Evolutionary conservation across 2,797 vertebrate genomes (phyloP).

Genomic region (Pagetopsis macropterus): DNA sequence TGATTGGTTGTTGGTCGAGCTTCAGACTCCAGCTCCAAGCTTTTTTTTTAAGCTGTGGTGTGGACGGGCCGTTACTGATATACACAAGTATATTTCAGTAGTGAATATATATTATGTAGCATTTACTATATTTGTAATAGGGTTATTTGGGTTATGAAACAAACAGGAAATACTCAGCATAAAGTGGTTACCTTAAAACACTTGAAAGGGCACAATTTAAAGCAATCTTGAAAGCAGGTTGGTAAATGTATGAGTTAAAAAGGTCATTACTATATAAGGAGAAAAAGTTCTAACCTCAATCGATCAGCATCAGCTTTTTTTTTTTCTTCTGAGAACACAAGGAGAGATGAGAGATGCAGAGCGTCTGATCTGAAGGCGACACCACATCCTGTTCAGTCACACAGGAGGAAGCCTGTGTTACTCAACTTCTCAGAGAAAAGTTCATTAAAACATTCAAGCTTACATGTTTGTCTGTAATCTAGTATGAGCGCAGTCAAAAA

Average conservation of each 20-base stretch:
- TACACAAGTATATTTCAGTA: background rate
- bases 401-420: constrained; percentile 53
- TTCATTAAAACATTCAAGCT: constrained; percentile 9
- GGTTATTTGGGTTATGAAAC: background rate
- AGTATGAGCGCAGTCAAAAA: background rate
- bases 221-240: background rate
- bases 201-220: background rate
- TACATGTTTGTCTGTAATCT: constrained; percentile 8
- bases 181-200: background rate
- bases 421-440: constrained; percentile 53
- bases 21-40: too few species aligned
- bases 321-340: constrained; percentile 31
- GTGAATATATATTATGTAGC: too few species aligned
- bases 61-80: background rate
- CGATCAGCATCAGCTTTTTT: constrained; percentile 28
- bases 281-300: constrained; percentile 14
- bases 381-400: constrained; percentile 83
- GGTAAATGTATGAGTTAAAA: background rate
- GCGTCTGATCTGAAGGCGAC: constrained; percentile 41
- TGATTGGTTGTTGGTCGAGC: too few species aligned
- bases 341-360: constrained; percentile 51
- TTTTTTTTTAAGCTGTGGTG: too few species aligned
- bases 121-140: too few species aligned
- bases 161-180: background rate
- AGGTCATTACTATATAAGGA: constrained; percentile 50